Conservation (phyloP, 2,113 vertebrate species). For the Mohoua ochrocephala region DNA sequence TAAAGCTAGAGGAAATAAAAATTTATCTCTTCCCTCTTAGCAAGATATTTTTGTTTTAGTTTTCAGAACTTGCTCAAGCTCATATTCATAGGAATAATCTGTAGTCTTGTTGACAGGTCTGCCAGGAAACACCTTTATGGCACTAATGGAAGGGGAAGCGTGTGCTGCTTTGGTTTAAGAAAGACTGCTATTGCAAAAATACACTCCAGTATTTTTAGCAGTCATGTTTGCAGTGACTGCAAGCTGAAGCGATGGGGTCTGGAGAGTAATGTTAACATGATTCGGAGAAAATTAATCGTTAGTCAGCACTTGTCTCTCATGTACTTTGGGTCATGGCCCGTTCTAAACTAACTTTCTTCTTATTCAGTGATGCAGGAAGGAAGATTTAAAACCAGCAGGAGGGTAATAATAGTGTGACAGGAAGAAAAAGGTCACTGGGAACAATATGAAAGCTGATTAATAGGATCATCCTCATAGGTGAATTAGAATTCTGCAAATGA, state of each 20-base stretch:
- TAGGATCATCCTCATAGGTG: background rate
- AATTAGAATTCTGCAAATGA: background rate
- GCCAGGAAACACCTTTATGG: background rate
- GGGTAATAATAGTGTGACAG: background rate
- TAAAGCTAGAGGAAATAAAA: background rate
- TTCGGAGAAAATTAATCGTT: constrained; percentile 15
- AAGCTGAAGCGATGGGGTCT: background rate
- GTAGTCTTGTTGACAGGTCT: background rate
- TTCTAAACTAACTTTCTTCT: constrained; percentile 14
- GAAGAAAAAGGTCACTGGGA: constrained; percentile 8
- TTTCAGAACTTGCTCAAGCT: background rate
- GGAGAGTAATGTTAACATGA: background rate
- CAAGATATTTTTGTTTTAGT: background rate
- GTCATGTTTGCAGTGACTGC: background rate
- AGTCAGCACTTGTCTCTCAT: constrained; percentile 15
- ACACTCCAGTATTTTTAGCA: background rate
- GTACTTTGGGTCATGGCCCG: background rate
- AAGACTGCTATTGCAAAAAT: background rate
- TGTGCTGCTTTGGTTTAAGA: background rate
- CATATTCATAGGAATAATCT: background rate
- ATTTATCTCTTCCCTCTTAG: background rate
- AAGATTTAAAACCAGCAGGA: constrained; percentile 10
- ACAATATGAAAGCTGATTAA: constrained; percentile 32
- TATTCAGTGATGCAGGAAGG: background rate
- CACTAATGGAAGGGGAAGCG: background rate